These are phyloP conservation scores for Drosophila anomelani DNA, from an alignment of 2,888 invertebrate genomes.

Conservation along the genomic window DNA sequence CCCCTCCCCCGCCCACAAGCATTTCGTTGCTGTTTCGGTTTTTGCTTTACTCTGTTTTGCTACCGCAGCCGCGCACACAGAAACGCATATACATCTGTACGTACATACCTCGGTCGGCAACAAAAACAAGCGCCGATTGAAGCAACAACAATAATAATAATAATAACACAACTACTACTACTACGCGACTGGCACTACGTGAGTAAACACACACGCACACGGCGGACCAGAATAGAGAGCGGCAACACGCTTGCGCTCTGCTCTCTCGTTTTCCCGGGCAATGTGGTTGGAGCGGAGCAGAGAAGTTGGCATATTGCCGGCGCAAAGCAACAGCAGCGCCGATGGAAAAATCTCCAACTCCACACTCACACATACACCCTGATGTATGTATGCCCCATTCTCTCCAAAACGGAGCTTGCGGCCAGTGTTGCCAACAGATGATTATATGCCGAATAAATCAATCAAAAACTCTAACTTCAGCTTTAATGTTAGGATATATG, in stretches of 20 bases:
- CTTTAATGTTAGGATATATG: not conserved
- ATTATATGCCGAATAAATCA: constrained; percentile 21
- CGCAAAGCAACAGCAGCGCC: constrained; percentile 45
- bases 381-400: constrained; percentile 2
- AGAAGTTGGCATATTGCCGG: constrained; percentile 51
- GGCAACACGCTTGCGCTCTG: constrained; percentile 46
- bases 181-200: constrained; percentile 70
- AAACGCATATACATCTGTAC: constrained; percentile 8
- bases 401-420: constrained; percentile 22
- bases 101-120: constrained; percentile 63
- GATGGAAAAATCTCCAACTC: constrained; percentile 34
- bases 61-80: constrained; percentile 55
- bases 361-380: not conserved
- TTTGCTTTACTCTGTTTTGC: constrained; percentile 77
- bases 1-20: constrained; percentile 40
- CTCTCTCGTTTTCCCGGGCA: constrained; percentile 45
- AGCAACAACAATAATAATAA: constrained; percentile 72
- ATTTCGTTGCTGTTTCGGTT: constrained; percentile 64
- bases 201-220: constrained; percentile 63
- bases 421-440: constrained; percentile 32
- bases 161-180: constrained; percentile 78
- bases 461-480: not conserved
- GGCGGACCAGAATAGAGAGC: constrained; percentile 22
- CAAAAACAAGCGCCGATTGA: constrained; percentile 73
- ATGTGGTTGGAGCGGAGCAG: constrained; percentile 47